Conservation (phyloP, 2,113 vertebrate genomes). For the Elaphurus davidianus region DNA sequence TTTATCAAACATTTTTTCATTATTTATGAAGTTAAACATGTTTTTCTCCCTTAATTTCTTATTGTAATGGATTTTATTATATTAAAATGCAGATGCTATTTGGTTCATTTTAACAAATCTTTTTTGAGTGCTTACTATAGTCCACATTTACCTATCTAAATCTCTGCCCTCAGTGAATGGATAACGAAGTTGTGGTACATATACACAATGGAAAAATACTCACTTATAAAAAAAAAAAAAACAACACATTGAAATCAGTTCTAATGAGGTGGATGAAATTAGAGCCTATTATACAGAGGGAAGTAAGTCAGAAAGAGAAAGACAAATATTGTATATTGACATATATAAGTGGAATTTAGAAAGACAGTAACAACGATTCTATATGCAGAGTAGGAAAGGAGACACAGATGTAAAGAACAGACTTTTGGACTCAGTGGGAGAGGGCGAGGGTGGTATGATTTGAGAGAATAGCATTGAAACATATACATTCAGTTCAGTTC, state of each 20-base stretch:
- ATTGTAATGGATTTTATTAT: not conserved
- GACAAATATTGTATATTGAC: not conserved
- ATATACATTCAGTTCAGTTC: not conserved
- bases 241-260: not conserved
- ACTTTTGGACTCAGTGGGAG: not conserved
- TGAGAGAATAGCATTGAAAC: not conserved
- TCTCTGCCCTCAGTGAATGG: not conserved
- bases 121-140: not conserved
- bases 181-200: not conserved
- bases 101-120: not conserved
- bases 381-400: not conserved
- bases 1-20: not conserved
- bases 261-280: not conserved
- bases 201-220: not conserved
- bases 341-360: not conserved
- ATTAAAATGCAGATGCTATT: not conserved
- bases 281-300: not conserved
- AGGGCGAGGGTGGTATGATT: not conserved
- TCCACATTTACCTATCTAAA: not conserved
- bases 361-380: not conserved
- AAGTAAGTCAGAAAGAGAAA: not conserved
- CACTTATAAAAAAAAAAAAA: not conserved
- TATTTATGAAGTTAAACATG: not conserved
- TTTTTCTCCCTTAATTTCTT: not conserved
- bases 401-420: not conserved